Conservation (phyloP, 30 jellyfish, hydroid and myxozoan genomes). For the Aurelia aurita complex sp. Pacific region DNA sequence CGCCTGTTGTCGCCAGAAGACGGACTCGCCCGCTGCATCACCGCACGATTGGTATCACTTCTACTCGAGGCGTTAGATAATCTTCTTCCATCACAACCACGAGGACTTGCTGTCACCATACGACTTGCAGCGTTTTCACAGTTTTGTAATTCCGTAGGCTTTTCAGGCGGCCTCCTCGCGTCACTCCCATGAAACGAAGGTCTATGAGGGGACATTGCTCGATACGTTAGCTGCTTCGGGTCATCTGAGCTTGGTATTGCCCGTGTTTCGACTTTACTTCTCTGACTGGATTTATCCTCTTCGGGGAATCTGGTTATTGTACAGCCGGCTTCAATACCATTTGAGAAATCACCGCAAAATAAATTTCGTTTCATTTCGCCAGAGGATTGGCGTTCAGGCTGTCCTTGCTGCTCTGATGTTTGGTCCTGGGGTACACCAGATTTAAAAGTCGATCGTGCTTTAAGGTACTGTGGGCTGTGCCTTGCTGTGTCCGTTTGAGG, state of each 20-base stretch:
- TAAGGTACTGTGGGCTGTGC: constrained; percentile 16
- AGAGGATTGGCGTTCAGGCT: not conserved
- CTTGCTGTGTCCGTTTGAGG: constrained; percentile 2
- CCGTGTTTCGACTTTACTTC: constrained; percentile 31
- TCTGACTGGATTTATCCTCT: constrained; percentile 37
- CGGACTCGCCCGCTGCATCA: too few relatives aligned
- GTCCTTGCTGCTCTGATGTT: not conserved
- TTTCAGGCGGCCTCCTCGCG: not conserved
- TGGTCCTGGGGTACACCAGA: not conserved
- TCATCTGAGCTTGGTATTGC: not conserved
- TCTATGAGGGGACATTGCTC: constrained; percentile 1
- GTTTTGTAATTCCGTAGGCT: not conserved
- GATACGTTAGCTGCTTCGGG: constrained; percentile 16
- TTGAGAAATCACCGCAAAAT: constrained; percentile 16
- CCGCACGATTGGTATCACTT: too few relatives aligned
- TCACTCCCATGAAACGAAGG: constrained; percentile 6
- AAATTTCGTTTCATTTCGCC: constrained; percentile 3
- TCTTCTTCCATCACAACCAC: too few relatives aligned
- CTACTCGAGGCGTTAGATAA: too few relatives aligned
- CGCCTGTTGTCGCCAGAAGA: too few relatives aligned
- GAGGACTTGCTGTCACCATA: not conserved
- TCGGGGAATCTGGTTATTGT: constrained; percentile 48
- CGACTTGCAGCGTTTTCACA: constrained; percentile 12
- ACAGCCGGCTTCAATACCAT: constrained; percentile 18
- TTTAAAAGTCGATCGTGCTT: not conserved